Conservation (phyloP, 2,113 vertebrate species). For the Bucco capensis region DNA sequence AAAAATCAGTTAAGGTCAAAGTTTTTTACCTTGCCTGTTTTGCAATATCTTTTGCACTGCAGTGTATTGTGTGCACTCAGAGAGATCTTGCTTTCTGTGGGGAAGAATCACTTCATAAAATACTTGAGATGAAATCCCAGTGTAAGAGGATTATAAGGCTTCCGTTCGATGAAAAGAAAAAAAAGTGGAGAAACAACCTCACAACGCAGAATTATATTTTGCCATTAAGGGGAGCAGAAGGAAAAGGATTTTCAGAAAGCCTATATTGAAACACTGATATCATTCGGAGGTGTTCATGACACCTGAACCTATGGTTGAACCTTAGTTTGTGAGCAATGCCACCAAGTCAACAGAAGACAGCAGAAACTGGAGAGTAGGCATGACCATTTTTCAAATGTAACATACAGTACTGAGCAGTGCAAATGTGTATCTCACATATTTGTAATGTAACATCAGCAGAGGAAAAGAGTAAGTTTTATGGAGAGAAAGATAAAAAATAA, state of each 20-base stretch:
- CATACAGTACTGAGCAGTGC: neutral
- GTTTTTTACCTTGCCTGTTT: neutral
- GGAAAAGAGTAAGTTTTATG: neutral
- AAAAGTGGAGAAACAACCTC: neutral
- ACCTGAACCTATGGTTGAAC: neutral
- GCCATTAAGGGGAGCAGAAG: neutral
- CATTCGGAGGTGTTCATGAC: neutral
- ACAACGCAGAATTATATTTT: neutral
- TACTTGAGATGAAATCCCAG: neutral
- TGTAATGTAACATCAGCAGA: neutral
- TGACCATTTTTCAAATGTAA: neutral
- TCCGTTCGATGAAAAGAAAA: neutral
- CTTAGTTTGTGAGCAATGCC: neutral
- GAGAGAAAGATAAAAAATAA: no score
- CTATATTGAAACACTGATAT: neutral
- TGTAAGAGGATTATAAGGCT: neutral
- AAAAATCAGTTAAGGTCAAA: neutral
- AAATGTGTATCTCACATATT: neutral
- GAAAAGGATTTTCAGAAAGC: neutral
- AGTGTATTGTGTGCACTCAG: neutral
- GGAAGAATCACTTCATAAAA: neutral
- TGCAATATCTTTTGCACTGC: neutral
- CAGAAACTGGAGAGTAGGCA: neutral
- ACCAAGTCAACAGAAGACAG: neutral
- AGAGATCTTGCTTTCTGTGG: neutral